Percentiles rank a stretch among this genome's conserved stretches.
Conservation (phyloP, 2,888 invertebrate genomes). For the Athalia rosae region DNA sequence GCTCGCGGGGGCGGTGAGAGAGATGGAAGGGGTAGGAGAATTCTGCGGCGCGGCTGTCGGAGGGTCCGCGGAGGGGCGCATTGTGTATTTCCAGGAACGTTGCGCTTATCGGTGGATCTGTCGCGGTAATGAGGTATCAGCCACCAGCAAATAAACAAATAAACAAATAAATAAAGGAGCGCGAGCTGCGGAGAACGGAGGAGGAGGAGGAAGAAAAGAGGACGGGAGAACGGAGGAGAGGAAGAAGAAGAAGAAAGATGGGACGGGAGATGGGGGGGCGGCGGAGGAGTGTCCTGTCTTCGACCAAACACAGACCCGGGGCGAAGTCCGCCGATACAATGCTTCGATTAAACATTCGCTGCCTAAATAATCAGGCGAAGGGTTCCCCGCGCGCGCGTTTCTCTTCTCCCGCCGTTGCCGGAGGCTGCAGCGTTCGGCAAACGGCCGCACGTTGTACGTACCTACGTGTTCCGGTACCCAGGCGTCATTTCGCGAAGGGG, state of each 20-base stretch:
- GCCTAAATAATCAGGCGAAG: conserved; percentile 71
- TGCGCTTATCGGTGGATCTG: conserved; percentile 73
- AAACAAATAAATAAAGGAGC: conserved; percentile 61
- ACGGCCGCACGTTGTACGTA: neutral
- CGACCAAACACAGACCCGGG: conserved; percentile 46
- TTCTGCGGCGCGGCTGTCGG: conserved; percentile 8
- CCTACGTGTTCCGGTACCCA: conserved; percentile 11
- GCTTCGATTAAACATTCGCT: conserved; percentile 73
- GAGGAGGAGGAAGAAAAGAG: conserved; percentile 41
- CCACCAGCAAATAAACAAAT: conserved; percentile 72
- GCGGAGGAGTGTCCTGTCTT: conserved; percentile 42
- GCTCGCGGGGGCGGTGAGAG: conserved; percentile 29
- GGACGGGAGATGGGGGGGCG: conserved; percentile 47
- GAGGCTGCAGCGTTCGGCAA: conserved; percentile 49
- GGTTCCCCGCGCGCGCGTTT: conserved; percentile 50
- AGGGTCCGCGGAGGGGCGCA: conserved; percentile 63
- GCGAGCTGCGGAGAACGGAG: conserved; percentile 47
- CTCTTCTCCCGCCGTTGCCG: conserved; percentile 54
- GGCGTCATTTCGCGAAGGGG: conserved; percentile 40
- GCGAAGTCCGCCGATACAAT: conserved; percentile 67
- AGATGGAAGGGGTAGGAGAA: neutral
- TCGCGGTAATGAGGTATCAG: conserved; percentile 74
- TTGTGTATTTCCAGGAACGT: conserved; percentile 73
- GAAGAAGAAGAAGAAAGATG: conserved; percentile 40
- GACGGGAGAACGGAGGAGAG: conserved; percentile 24